Percentiles rank a stretch among this genome's conserved stretches.
Conservation (phyloP, 1,140 invertebrate genomes). For the Trinorchestia longiramus region DNA sequence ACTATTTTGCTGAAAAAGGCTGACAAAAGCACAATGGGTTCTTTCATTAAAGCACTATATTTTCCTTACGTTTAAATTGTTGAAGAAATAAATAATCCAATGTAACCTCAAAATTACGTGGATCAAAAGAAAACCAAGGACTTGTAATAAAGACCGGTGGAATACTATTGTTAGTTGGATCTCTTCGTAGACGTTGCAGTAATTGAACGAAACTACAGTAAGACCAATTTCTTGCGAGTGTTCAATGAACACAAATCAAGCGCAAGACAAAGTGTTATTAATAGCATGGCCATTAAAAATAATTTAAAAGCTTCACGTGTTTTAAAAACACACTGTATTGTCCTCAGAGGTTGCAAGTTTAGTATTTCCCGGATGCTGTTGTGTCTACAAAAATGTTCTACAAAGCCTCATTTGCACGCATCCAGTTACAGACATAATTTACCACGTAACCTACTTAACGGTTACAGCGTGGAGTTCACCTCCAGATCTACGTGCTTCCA, state of each 20-base stretch:
- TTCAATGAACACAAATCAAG: background rate
- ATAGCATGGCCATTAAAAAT: background rate
- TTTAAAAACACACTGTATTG: too few species aligned
- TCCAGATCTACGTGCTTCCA: too few species aligned
- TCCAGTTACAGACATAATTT: too few species aligned
- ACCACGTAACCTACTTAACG: too few species aligned
- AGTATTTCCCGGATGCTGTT: background rate
- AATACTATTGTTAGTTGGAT: background rate
- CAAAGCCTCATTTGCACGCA: too few species aligned
- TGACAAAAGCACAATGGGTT: background rate
- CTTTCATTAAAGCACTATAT: background rate
- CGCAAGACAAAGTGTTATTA: background rate
- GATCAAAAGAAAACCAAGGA: background rate
- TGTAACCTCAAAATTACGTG: background rate
- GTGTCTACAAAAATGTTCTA: too few species aligned
- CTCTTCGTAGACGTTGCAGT: background rate
- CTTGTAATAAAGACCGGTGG: background rate
- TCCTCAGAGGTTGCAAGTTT: too few species aligned
- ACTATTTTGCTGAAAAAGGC: background rate
- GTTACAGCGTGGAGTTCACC: background rate
- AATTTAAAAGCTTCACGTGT: too few species aligned
- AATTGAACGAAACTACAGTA: background rate
- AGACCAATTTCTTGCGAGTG: background rate
- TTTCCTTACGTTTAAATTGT: background rate
- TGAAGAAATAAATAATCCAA: background rate